Base-by-base conservation (phyloP, 2,797 vertebrate species). In the Coracias cyanogaster region DNA sequence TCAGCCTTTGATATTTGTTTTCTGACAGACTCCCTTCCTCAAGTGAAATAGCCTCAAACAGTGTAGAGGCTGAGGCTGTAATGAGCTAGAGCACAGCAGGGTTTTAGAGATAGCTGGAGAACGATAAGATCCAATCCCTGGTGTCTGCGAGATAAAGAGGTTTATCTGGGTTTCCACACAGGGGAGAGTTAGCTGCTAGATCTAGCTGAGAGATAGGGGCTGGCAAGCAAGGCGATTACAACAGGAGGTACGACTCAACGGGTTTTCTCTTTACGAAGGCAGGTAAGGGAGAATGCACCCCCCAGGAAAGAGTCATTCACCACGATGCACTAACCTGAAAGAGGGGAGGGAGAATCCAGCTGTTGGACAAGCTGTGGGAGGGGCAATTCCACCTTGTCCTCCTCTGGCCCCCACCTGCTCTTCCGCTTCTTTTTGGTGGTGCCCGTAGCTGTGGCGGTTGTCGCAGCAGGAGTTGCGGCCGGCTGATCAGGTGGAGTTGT, bases 391-490 rank as follows among this genome's bases (percentile, higher is more conserved):
- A 99, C 98, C 96, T 99, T 99, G 74, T 99, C 99, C 21, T 99
- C 99, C 91, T 99, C 99, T 0, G 99, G 99, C 4, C 99, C 99
- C 99, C 99, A 99, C 43, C 99, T 98, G 96, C 99, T 99, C 97
- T 99, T 99, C 92, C 99, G 97, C 96, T 99, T 99, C 91, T 98
- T 98, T 89, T 99, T 99, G 9, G 97, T 89, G 4, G 98, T 89
- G 78, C 91, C 98, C 1, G 93, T 31, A 4, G 89, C 48, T 43
- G 91, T 31, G 7, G 93, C 17, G 15, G 82, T 20, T 69, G 93
- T n/a, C 9, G 91, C 90, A 58, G 96, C 92, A 5, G 88, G n/a
- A 0, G 84, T 57, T 10, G 87, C 4, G 2, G 96, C 28, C 1
- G 81, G 25, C 25, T 77, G 93, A 6, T 96, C 89, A 1, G 55